phyloP scores from a whole-genome alignment of 2,113 vertebrate genomes.

The Cathartes aura region DNA sequence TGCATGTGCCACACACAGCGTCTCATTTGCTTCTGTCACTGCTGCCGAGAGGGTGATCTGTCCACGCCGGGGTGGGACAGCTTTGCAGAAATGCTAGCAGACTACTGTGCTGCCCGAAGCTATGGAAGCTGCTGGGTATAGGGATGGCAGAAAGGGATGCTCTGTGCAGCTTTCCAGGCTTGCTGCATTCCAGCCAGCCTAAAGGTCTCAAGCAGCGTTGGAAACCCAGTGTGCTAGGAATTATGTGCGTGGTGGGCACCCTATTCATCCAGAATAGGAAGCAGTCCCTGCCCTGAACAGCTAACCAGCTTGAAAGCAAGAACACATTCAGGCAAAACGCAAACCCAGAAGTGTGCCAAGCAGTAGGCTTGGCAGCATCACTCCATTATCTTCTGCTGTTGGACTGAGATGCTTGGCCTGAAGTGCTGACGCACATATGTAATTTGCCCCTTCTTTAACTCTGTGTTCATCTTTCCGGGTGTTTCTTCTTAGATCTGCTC shows the following conservation, averaged over 20 bases:
- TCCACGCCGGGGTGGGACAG: neutral
- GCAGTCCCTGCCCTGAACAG: neutral
- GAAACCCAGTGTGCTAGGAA: neutral
- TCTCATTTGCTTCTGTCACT: neutral
- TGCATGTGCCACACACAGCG: neutral
- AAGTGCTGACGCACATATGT: constrained; percentile 19
- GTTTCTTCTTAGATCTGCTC: neutral
- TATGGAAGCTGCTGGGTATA: neutral
- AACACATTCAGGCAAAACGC: neutral
- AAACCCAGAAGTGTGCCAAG: constrained; percentile 31
- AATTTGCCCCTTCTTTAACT: constrained; percentile 39
- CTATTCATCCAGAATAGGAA: constrained; percentile 21
- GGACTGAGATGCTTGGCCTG: neutral
- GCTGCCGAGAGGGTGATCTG: neutral
- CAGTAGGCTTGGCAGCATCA: constrained; percentile 48
- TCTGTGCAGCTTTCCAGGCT: neutral
- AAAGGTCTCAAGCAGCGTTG: neutral
- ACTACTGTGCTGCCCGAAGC: neutral
- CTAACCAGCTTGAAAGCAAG: neutral
- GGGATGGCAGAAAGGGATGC: neutral
- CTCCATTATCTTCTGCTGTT: constrained; percentile 60
- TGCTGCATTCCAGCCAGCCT: constrained; percentile 8
- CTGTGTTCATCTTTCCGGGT: neutral
- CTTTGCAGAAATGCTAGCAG: neutral
- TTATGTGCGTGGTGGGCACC: constrained; percentile 2